These are phyloP conservation scores for Podocnemis expansa DNA, from an alignment of 2,113 vertebrate genomes.

Conservation along the genomic window DNA sequence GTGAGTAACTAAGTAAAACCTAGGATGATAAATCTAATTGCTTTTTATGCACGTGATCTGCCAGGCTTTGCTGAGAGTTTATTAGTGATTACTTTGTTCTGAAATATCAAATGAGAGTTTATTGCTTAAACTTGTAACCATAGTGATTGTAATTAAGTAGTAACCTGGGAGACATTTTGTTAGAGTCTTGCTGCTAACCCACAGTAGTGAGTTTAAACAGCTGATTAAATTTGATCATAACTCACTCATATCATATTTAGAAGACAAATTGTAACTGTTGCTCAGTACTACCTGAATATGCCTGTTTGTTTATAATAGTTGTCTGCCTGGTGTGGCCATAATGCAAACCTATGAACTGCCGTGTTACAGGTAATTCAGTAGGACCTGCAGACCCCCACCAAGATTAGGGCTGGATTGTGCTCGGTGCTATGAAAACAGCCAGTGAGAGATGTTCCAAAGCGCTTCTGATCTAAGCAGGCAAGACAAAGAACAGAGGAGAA, in stretches of 20 bases:
- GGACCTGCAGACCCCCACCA: background rate
- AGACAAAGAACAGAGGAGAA: background rate
- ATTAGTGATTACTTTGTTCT: slow-evolving; percentile 18
- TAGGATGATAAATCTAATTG: background rate
- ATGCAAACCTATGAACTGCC: background rate
- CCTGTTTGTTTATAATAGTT: background rate
- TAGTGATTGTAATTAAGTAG: slow-evolving; percentile 21
- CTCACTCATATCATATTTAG: background rate
- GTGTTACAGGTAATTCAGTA: background rate
- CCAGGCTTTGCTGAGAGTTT: slow-evolving; percentile 8
- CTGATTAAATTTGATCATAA: background rate
- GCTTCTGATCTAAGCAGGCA: background rate
- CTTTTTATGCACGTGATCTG: slow-evolving; percentile 2
- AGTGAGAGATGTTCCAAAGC: background rate
- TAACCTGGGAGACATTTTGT: background rate
- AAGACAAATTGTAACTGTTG: background rate
- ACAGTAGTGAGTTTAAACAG: slow-evolving; percentile 17
- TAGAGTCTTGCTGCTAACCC: background rate
- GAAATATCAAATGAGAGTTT: slow-evolving; percentile 16
- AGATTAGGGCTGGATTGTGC: background rate
- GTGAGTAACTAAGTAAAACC: background rate
- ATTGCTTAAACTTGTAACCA: slow-evolving; percentile 6
- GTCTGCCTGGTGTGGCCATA: rapidly evolving
- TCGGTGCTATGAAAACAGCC: rapidly evolving
- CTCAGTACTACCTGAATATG: background rate